Evolutionary conservation across 2,888 invertebrate species (phyloP).

Genomic region (Himalopsyche kuldschensis): DNA sequence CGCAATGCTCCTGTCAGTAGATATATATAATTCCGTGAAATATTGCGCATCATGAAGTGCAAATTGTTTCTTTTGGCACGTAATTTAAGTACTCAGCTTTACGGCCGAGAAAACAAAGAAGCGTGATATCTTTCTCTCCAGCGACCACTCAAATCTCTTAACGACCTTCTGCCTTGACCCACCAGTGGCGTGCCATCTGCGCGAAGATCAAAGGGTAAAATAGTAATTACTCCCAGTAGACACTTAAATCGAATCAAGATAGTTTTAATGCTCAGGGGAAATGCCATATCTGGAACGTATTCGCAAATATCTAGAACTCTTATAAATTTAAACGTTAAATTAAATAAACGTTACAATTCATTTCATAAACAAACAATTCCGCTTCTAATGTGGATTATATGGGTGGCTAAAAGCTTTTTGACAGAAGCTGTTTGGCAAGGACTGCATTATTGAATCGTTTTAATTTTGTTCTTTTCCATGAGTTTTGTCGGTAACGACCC

Average conservation of each 20-base stretch:
- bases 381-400: too few species aligned
- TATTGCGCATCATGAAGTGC: neutral
- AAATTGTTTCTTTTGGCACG: neutral
- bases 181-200: neutral
- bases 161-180: neutral
- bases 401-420: too few species aligned
- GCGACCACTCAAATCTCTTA: neutral
- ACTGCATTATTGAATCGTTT: too few species aligned
- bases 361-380: neutral
- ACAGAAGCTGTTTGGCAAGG: too few species aligned
- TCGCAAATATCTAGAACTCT: neutral
- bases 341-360: too few species aligned
- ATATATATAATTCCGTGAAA: neutral
- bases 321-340: neutral
- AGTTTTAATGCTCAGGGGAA: neutral
- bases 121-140: neutral
- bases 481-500: too few species aligned
- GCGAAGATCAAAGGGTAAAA: neutral
- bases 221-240: neutral
- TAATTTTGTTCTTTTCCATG: too few species aligned
- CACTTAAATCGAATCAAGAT: neutral
- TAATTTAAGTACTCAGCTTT: neutral
- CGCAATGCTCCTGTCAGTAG: too few species aligned
- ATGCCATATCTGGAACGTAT: neutral
- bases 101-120: neutral